phyloP scores from a whole-genome alignment of 1,140 invertebrate species.

The Chymomyza costata region DNA sequence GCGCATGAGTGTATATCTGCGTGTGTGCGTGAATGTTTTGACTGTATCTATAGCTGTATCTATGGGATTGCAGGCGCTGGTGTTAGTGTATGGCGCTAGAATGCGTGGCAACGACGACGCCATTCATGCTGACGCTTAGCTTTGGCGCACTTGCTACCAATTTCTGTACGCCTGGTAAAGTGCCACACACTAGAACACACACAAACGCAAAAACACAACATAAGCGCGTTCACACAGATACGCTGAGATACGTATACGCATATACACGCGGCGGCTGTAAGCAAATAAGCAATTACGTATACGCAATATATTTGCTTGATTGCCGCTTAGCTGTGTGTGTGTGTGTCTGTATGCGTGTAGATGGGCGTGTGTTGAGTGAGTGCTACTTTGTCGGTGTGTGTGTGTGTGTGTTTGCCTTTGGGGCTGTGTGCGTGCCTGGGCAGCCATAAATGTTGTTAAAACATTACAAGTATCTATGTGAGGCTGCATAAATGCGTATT shows the following conservation, averaged over 20 bases:
- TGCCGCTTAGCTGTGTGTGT: slow-evolving; percentile 1
- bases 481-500: too few species aligned
- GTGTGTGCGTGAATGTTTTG: background rate
- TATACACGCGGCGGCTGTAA: background rate
- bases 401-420: slow-evolving; percentile 5
- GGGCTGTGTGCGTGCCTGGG: too few species aligned
- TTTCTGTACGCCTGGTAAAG: slow-evolving; percentile 51
- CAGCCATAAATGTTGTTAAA: too few species aligned
- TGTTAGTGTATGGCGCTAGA: slow-evolving; percentile 8
- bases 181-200: slow-evolving; percentile 43
- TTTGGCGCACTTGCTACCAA: slow-evolving; percentile 15
- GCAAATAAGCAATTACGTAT: slow-evolving; percentile 28
- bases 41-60: slow-evolving; percentile 22
- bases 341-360: slow-evolving; percentile 1
- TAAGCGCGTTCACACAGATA: too few species aligned
- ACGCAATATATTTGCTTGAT: slow-evolving; percentile 14
- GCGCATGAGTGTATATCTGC: slow-evolving; percentile 4
- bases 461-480: background rate
- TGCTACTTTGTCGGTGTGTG: slow-evolving; percentile 2
- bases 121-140: slow-evolving; percentile 4
- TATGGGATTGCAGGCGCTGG: too few species aligned
- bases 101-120: slow-evolving; percentile 36
- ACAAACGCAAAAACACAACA: slow-evolving; percentile 47
- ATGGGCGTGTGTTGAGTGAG: too few species aligned
- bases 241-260: background rate